Evolutionary conservation across 2,888 invertebrate species (phyloP), one percentile per base, ranked within the genome.

Genomic region (Aleiodes leptofemur): DNA sequence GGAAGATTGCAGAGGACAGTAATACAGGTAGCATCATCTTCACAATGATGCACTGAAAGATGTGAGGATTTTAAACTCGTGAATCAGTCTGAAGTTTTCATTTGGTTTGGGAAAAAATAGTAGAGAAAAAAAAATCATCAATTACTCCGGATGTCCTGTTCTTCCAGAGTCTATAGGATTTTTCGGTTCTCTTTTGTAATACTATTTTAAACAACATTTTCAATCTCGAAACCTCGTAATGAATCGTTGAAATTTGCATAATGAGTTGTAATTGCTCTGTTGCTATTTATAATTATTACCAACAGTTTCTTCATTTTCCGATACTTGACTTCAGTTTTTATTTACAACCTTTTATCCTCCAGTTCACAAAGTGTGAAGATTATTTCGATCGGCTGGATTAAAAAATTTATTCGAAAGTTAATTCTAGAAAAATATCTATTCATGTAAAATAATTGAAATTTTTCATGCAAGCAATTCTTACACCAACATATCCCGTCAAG

Each of bases 121-220:
- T 23, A 13, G 13, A 23, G 29, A 11, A 68, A 51, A 23, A 68
- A n/a, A 31, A 50, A 50, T 51, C 43, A 64, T 4, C 38, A 48
- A 43, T 11, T 43, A 16, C 48, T 23, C 68, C 68, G 68, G 68
- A 68, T 68, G 50, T 68, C 68, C 51, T 68, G 51, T 34, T 4
- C 51, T 51, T 50, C 68, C 34, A 51, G n/a, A 51, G 14, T 31
- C 14, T 51, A 68, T 50, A 13, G 50, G 34, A 31, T 68, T 68
- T 64, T 64, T 64, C 6, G 48, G 43, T 9, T 14, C 14, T n/a
- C 31, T 38, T 8, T 38, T 38, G 38, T 43, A 38, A 23, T 43
- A 38, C 38, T 38, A 34, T 57, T 57, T 57, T 16, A 38, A 16
- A 43, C 7, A n/a, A 14, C n/a, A 14, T 14, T 64, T 48, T 16